These are phyloP conservation scores for Semaprochilodus insignis DNA, from an alignment of 2,797 vertebrate species.

Conservation along the genomic window DNA sequence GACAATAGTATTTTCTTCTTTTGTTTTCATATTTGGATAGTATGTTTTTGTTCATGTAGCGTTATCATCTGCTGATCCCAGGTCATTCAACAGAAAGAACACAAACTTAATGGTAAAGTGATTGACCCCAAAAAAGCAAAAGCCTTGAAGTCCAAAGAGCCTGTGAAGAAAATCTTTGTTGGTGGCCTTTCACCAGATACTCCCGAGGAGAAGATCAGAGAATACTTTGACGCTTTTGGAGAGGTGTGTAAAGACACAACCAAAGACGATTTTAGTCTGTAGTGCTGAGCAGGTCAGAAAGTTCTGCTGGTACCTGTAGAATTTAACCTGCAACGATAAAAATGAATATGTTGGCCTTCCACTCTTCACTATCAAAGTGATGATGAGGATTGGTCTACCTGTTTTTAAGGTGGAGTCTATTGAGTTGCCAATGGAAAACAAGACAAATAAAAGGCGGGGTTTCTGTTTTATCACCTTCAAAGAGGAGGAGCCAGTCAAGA, in stretches of 20 bases:
- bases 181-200: slow-evolving; percentile 98
- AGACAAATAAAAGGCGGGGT: slow-evolving; percentile 97
- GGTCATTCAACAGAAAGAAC: slow-evolving; percentile 96
- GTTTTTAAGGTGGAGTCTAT: slow-evolving; percentile 91
- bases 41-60: background rate
- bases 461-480: slow-evolving; percentile 99
- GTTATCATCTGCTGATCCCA: slow-evolving; percentile 62
- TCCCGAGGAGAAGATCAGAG: slow-evolving; percentile 96
- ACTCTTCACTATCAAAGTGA: background rate
- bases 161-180: slow-evolving; percentile 98
- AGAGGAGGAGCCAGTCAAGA: slow-evolving; percentile 96
- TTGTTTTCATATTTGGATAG: background rate
- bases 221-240: slow-evolving; percentile 95
- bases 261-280: background rate
- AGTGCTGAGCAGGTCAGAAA: background rate
- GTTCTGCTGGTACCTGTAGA: background rate
- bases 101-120: slow-evolving; percentile 98
- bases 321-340: background rate
- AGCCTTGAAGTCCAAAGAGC: slow-evolving; percentile 99
- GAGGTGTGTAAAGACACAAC: slow-evolving; percentile 80
- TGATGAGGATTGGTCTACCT: background rate
- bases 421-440: slow-evolving; percentile 98
- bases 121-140: slow-evolving; percentile 99
- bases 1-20: too few species aligned
- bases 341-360: background rate